phyloP scores from a whole-genome alignment of 2,113 vertebrate species.

The Oostethus manadensis region DNA sequence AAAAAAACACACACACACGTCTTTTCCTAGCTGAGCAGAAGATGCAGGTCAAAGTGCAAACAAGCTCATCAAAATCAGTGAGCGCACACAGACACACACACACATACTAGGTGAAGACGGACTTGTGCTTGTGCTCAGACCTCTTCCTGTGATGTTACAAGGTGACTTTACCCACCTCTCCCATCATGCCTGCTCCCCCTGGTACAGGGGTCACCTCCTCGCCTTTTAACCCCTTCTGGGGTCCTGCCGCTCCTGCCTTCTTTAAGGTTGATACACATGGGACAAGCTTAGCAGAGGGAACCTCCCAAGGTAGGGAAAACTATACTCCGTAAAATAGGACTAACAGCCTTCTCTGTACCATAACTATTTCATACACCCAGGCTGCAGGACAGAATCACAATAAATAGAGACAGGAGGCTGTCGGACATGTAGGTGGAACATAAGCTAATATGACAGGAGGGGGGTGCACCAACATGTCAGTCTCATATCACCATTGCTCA shows the following conservation, averaged over 20 bases:
- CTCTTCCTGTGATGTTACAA: constrained; percentile 50
- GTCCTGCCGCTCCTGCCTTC: constrained; percentile 61
- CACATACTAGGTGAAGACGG: constrained; percentile 56
- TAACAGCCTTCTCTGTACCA: background rate
- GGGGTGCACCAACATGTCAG: too few relatives aligned
- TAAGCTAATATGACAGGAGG: too few relatives aligned
- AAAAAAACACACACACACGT: too few relatives aligned
- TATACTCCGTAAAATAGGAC: background rate
- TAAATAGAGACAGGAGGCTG: constrained; percentile 56
- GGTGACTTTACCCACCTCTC: constrained; percentile 71
- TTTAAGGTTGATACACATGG: constrained; percentile 69
- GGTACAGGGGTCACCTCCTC: constrained; percentile 72
- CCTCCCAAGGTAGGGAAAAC: constrained; percentile 26
- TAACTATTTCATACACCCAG: background rate
- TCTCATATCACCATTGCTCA: too few relatives aligned
- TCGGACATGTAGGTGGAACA: constrained; percentile 41
- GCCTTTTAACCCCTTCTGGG: constrained; percentile 70
- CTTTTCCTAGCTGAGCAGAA: too few relatives aligned
- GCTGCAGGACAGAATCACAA: constrained; percentile 46
- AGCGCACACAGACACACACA: constrained; percentile 47
- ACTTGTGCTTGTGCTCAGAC: constrained; percentile 60
- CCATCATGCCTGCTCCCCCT: constrained; percentile 69
- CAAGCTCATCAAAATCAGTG: constrained; percentile 35
- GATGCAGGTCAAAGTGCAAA: too few relatives aligned
- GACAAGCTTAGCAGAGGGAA: constrained; percentile 60